Evolutionary conservation across 2,888 invertebrate genomes (phyloP).

Genomic region (Helicoverpa assulta): DNA sequence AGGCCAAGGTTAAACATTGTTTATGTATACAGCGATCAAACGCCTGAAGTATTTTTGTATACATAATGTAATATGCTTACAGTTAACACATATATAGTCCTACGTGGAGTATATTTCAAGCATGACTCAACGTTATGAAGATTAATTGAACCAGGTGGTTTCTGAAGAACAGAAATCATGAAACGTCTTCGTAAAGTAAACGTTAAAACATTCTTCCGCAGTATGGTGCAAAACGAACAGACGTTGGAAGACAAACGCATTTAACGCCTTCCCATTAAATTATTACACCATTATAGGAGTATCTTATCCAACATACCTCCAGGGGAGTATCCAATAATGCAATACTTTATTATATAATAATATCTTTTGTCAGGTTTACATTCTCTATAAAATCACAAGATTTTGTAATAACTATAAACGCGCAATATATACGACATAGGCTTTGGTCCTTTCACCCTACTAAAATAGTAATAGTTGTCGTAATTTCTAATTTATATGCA

Average conservation of each 20-base stretch:
- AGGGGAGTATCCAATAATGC: conserved; percentile 7
- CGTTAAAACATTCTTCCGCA: background rate
- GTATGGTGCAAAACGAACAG: background rate
- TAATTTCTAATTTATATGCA: conserved; percentile 64
- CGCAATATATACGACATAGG: conserved; percentile 37
- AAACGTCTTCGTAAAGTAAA: background rate
- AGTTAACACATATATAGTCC: conserved; percentile 39
- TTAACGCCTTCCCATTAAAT: conserved; percentile 3
- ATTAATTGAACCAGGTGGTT: conserved; percentile 24
- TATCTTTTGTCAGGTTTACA: conserved; percentile 22
- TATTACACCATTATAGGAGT: background rate
- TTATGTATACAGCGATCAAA: conserved; percentile 66
- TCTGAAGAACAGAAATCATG: conserved; percentile 5
- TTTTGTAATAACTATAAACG: conserved; percentile 47
- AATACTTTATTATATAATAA: conserved; percentile 18
- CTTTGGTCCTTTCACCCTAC: conserved; percentile 55
- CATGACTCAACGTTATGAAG: conserved; percentile 43
- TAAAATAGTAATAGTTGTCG: conserved; percentile 55
- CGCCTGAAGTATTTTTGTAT: conserved; percentile 61
- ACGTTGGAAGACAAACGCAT: background rate
- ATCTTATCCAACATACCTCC: background rate
- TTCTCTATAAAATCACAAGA: conserved; percentile 29
- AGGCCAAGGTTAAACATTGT: conserved; percentile 71
- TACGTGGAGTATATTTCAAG: conserved; percentile 19
- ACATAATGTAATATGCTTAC: conserved; percentile 51